Percentiles rank a stretch among this genome's conserved stretches.
These are phyloP conservation scores for Eurystomus glaucurus DNA, from an alignment of 2,797 vertebrate genomes.

Conservation along the genomic window DNA sequence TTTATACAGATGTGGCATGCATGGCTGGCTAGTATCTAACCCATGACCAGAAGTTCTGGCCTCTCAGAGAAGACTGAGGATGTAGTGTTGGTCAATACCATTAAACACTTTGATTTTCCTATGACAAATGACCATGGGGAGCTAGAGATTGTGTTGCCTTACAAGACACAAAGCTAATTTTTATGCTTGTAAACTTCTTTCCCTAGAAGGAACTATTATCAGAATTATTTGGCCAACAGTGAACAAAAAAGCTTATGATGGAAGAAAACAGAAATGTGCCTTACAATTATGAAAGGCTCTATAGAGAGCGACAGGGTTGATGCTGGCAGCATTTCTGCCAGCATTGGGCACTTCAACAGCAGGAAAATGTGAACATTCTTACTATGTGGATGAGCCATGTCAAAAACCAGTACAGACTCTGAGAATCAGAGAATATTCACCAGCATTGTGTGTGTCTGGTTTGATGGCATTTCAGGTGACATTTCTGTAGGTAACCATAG, in stretches of 20 bases:
- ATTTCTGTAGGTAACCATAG: not conserved
- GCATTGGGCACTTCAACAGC: not conserved
- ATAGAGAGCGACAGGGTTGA: not conserved
- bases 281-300: conserved; percentile 19
- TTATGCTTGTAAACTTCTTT: conserved; percentile 50
- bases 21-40: conserved; percentile 34
- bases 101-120: conserved; percentile 58
- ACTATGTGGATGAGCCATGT: not conserved
- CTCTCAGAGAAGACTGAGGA: conserved; percentile 32
- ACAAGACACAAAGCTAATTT: conserved; percentile 62
- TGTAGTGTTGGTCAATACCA: not conserved
- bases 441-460: not conserved
- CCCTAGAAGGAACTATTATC: conserved; percentile 61
- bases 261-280: conserved; percentile 23
- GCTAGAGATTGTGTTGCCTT: conserved; percentile 48
- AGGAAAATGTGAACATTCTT: conserved; percentile 38
- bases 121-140: conserved; percentile 46
- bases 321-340: conserved; percentile 31
- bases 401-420: not conserved
- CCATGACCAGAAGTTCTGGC: not conserved
- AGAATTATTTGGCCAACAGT: conserved; percentile 52
- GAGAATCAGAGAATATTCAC: not conserved
- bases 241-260: conserved; percentile 16
- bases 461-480: not conserved
- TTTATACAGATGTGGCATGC: not conserved